Evolutionary conservation across 2,113 vertebrate genomes (phyloP).

Genomic region (Nematolebias whitei): DNA sequence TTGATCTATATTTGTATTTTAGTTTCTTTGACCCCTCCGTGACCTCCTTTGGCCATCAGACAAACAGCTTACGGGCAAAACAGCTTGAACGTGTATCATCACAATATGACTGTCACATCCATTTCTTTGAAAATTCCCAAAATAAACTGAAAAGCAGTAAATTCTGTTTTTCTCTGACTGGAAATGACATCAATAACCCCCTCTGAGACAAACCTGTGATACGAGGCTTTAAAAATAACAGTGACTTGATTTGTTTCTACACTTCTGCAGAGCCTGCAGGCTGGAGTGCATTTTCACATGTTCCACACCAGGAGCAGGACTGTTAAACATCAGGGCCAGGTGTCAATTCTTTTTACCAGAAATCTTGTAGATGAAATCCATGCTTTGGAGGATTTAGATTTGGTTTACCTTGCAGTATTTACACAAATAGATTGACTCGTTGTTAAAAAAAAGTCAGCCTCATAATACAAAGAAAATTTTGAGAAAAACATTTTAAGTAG

Average conservation of each 20-base stretch:
- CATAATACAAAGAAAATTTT: too few species aligned
- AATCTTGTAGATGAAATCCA: too few species aligned
- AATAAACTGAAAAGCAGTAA: constrained; percentile 27
- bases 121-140: constrained; percentile 26
- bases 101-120: constrained; percentile 5
- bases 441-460: too few species aligned
- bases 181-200: constrained; percentile 46
- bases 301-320: neutral
- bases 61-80: neutral
- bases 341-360: neutral
- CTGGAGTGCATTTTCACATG: neutral
- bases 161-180: constrained; percentile 31
- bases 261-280: constrained; percentile 7
- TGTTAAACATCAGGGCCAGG: neutral
- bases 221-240: constrained; percentile 46
- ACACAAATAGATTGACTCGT: too few species aligned
- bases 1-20: neutral
- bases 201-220: constrained; percentile 54
- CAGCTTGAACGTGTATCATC: constrained; percentile 2
- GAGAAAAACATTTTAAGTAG: too few species aligned
- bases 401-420: too few species aligned
- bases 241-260: constrained; percentile 26
- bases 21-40: neutral
- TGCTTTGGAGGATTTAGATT: too few species aligned
- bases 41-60: neutral